Base-by-base conservation (phyloP, 2,888 invertebrate genomes). In the Cactoblastis cactorum region DNA sequence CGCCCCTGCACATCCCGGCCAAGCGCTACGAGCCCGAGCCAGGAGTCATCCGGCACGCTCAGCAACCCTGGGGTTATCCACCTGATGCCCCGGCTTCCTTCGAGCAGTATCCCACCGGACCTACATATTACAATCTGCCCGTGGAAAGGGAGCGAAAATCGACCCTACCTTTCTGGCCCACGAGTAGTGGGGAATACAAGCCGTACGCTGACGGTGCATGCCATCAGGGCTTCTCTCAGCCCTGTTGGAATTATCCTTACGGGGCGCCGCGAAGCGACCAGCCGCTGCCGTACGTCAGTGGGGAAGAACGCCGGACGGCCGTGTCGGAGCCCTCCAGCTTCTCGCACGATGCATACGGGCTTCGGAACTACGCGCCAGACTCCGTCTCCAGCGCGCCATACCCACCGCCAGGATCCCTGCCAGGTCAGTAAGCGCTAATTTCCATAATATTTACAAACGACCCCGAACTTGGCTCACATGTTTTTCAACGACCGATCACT, bases 1-100 rank as follows among this genome's bases (percentile, higher is more conserved):
- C 95, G 51, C 95, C 95, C 58, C 91, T 97, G 58, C 96, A 97
- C 91, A 96, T 97, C 86, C 97, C 96, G 62, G 96, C 96, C 72
- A 96, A 97, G 86, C 92, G 96, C 64, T 94, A 90, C 75, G 90
- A 91, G 60, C 91, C 91, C 53, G 92, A 92, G 71, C 92, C 93
- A 48, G 93, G 95, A 41, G 95, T 95, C 70, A 95, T 95, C 71
- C 90, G 95, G 62, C 95, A 95, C 86, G 93, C 94, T 65, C 94
- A 93, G 70, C 94, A 93, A 63, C 92, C 93, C 55, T 95, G 95
- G 95, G 93, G 92, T 69, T 95, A 94, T 79, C 93, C 94, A 24
- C 94, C 94, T 0, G 92, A 92, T 71, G 93, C 92, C 45, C 90
- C 93, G 28, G 90, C 91, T 12, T 91, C 91, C 58, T 92, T 92